Conservation (phyloP, 2,888 invertebrate species). For the Leucoma salicis region DNA sequence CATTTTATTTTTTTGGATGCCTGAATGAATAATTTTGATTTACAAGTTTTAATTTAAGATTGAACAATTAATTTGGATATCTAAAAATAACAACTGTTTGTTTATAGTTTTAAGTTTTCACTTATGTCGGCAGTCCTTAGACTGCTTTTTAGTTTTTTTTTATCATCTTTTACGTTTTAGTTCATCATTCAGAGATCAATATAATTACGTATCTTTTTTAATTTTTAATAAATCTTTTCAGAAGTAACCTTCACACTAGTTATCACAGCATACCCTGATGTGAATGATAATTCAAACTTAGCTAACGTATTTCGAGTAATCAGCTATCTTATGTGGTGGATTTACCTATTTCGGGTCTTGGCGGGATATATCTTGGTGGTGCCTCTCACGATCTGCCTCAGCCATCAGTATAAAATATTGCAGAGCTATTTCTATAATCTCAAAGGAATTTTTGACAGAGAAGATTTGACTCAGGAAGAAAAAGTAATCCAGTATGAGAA, state of each 20-base stretch:
- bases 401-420: conserved; percentile 50
- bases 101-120: too few species aligned
- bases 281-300: conserved; percentile 32
- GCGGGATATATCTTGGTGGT: conserved; percentile 35
- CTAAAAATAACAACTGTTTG: too few species aligned
- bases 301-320: conserved; percentile 30
- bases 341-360: conserved; percentile 31
- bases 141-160: too few species aligned
- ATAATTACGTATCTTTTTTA: too few species aligned
- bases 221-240: too few species aligned
- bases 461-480: conserved; percentile 32
- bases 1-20: too few species aligned
- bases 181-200: too few species aligned
- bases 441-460: conserved; percentile 38
- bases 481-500: conserved; percentile 47
- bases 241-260: conserved; percentile 41
- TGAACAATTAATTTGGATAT: too few species aligned
- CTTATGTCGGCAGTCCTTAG: too few species aligned
- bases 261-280: conserved; percentile 44
- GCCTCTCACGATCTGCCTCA: conserved; percentile 33
- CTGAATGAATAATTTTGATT: too few species aligned
- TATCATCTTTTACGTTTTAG: too few species aligned
- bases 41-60: too few species aligned
- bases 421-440: conserved; percentile 51
- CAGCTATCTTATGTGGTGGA: conserved; percentile 38